Evolutionary conservation across 2,888 invertebrate genomes (phyloP), one percentile per base, ranked within the genome.

Genomic region (Spatulosminthurus flaviceps): DNA sequence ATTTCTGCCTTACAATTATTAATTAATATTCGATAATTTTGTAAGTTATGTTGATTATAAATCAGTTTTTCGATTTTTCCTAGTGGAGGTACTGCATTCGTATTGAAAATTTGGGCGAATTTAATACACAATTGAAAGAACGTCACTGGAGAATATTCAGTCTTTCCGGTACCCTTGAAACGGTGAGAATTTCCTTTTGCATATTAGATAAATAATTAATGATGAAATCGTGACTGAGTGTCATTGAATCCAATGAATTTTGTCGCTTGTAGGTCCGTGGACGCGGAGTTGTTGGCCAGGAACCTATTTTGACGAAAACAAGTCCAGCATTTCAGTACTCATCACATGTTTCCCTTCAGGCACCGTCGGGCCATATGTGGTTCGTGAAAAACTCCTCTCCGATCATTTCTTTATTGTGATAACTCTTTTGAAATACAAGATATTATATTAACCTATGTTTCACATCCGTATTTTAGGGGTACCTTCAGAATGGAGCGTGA

Each of bases 121-220:
- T 94, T 77, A 93, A 94, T 77, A 95, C 98, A 1, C 97, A 97
- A 87, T 89, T 99, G 70, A 91, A 98, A 80, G 97, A 98, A 89
- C 90, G 98, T n/a, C 97, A 98, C 88, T 98, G 98, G 98, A 91
- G 97, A 85, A 98, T 98, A 87, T 98, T 98, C 88, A 96, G 96
- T 51, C 90, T 98, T 81, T 94, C 94, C 75, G 95, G 95, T 77
- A 97, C 97, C 19, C 89, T 98, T 86, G 97, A 98, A 89, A 97
- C 97, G 0, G 95, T 95, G 66, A 79, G 78, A 22, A n/a, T 72
- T 70, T 22, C 26, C 19, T 16, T 69, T 69, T 41, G 34, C 5
- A 70, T 51, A 28, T 11, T 42, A n/a, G n/a, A n/a, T n/a, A n/a
- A n/a, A n/a, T n/a, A n/a, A n/a, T n/a, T n/a, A n/a, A n/a, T n/a